Evolutionary conservation across 2,113 vertebrate genomes (phyloP), one percentile per base, ranked within the genome.

Genomic region (Hoplias malabaricus): DNA sequence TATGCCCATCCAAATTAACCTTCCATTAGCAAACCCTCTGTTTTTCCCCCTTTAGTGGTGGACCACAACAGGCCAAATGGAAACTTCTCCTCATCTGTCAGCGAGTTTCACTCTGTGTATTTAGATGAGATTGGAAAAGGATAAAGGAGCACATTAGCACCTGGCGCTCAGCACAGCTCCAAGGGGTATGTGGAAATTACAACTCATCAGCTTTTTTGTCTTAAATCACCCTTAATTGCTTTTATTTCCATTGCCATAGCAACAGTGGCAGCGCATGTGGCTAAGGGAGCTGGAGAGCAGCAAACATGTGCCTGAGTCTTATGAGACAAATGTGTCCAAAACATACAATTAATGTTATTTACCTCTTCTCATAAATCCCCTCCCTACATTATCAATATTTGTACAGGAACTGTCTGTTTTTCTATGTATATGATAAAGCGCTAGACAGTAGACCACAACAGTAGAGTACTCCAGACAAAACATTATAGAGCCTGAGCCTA

Each of bases 171-270:
- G n/a, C 13, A 53, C 57, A 50, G 70, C 50, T 71, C 25, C 34
- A 68, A 71, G 54, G 29, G 48, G 33, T 57, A 61, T 59, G 48
- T 67, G 69, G n/a, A 69, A 79, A 84, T 75, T 69, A 76, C 43
- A 23, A 66, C 72, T 80, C 67, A 81, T 79, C 79, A 69, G 59
- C 56, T 62, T 61, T 75, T 53, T 34, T 42, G 31, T 54, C 61
- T 81, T 78, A 88, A 84, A 87, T 72, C 46, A 67, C 65, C 68
- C 23, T 40, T 87, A 87, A 89, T 83, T 87, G 74, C 84, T 82
- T 87, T 87, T 77, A 86, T 84, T 76, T 73, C 71, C 54, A 87
- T 89, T 86, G 86, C 83, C 87, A 87, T 87, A 80, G 85, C 54
- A 87, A 90, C 89, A 25, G 21, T 19, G 19, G 54, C 59, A 54